Percentiles rank a stretch among this genome's conserved stretches.
Conservation (phyloP, 2,888 invertebrate species). For the Pomacea canaliculata region DNA sequence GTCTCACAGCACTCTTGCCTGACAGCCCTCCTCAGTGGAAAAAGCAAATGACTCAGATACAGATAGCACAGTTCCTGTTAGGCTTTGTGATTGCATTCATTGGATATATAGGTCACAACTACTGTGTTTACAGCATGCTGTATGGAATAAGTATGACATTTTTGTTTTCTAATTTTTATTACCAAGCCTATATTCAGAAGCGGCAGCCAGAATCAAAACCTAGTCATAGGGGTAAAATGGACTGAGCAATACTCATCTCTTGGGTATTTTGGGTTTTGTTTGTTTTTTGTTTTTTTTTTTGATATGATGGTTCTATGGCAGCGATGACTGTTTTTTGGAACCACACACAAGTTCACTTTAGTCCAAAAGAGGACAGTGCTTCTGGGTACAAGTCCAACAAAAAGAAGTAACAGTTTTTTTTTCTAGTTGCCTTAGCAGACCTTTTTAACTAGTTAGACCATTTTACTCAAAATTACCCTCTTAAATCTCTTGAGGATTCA, state of each 20-base stretch:
- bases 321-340: no score
- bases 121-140: conserved; percentile 65
- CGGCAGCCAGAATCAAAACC: conserved; percentile 20
- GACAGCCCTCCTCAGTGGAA: conserved; percentile 63
- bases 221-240: conserved; percentile 10
- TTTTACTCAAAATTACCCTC: no score
- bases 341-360: no score
- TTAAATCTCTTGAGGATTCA: no score
- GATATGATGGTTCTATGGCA: no score
- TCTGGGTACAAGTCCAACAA: no score
- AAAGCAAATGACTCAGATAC: conserved; percentile 62
- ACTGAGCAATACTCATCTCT: not conserved
- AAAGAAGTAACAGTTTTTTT: no score
- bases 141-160: conserved; percentile 63
- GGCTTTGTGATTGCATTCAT: conserved; percentile 53
- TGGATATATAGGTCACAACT: conserved; percentile 63
- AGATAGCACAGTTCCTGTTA: conserved; percentile 63
- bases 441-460: no score
- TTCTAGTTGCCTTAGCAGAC: no score
- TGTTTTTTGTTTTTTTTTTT: no score
- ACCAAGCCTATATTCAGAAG: conserved; percentile 53
- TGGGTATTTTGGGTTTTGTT: no score
- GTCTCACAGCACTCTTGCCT: conserved; percentile 53
- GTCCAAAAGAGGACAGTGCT: no score
- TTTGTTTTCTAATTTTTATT: conserved; percentile 66